Evolutionary conservation across 1,140 invertebrate species (phyloP).

Genomic region (Scaptomyza montana): DNA sequence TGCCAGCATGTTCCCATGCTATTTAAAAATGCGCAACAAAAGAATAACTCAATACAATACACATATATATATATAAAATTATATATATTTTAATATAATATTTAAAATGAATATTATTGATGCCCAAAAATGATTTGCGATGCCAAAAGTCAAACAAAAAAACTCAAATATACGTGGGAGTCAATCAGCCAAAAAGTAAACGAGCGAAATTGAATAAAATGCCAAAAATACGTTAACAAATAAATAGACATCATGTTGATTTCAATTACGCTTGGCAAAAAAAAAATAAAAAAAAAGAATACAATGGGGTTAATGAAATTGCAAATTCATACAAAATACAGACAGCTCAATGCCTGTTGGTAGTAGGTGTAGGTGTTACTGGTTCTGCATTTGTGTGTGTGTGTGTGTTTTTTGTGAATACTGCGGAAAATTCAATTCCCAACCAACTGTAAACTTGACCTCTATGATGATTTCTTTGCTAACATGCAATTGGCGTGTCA

Average conservation of each 20-base stretch:
- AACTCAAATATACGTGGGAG: conserved; percentile 62
- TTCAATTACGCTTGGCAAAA: conserved; percentile 71
- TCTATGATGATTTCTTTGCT: conserved; percentile 37
- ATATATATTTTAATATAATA: conserved; percentile 3
- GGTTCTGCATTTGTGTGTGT: conserved; percentile 36
- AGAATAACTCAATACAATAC: conserved; percentile 61
- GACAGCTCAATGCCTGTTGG: conserved; percentile 45
- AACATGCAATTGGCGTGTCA: conserved; percentile 39
- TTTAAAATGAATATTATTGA: conserved; percentile 39
- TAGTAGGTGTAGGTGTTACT: conserved; percentile 37
- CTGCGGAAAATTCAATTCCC: conserved; percentile 34
- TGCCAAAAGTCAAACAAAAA: conserved; percentile 60
- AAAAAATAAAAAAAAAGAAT: conserved; percentile 42
- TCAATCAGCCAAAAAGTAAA: conserved; percentile 59
- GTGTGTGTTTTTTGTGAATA: conserved; percentile 20
- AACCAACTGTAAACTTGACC: conserved; percentile 65
- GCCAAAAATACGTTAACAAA: conserved; percentile 46
- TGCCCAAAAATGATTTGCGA: conserved; percentile 67
- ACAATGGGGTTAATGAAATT: conserved; percentile 77
- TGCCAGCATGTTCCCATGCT: conserved; percentile 73
- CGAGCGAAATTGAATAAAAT: conserved; percentile 46
- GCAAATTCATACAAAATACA: conserved; percentile 33
- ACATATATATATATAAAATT: too few relatives aligned
- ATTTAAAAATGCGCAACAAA: conserved; percentile 70
- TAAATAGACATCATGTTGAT: conserved; percentile 78